Evolutionary conservation across 2,888 invertebrate species (phyloP), one percentile per base, ranked within the genome.

Genomic region (Ganaspis brasiliensis): DNA sequence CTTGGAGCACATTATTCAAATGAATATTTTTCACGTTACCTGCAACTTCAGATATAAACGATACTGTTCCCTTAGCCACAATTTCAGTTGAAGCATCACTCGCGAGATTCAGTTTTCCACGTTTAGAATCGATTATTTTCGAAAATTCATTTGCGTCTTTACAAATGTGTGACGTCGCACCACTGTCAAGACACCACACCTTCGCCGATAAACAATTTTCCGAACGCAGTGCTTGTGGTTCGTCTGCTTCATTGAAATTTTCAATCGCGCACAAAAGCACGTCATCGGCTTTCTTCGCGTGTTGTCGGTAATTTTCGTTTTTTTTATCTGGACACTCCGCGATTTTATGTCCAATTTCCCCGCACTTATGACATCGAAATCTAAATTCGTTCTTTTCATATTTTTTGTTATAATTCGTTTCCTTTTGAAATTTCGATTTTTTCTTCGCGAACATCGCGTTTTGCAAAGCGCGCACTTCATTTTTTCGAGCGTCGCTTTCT

Each of bases 141-240:
- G 21, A 24, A 67, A 78, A 78, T 26, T 67, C 12, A 6, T 45
- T 12, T 37, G 52, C 14, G 5, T 78, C 57, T 14, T 67, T 49
- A 26, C 75, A 78, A 9, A 78, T 19, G 40, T 78, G 75, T 3
- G 72, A 35, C 14, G 78, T 35, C 5, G 75, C 77, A 16, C 77
- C 72, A 61, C 74, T 74, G 16, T 77, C 77, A 3, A 77, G 57
- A 31, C 77, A 77, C 78, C 78, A 78, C 16, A 57, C 55, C 19
- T 45, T 45, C 8, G 3, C 10, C 45, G 10, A 14, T 6, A 14
- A 14, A 6, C 2, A 10, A 45, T 45, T 45, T 45, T 45, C 45
- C 10, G n/a, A n/a, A n/a, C n/a, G n/a, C n/a, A n/a, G n/a, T n/a
- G n/a, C n/a, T n/a, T n/a, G n/a, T n/a, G n/a, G 1, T 14, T 14